phyloP scores from a whole-genome alignment of 2,113 vertebrate genomes.

The Numenius arquata region DNA sequence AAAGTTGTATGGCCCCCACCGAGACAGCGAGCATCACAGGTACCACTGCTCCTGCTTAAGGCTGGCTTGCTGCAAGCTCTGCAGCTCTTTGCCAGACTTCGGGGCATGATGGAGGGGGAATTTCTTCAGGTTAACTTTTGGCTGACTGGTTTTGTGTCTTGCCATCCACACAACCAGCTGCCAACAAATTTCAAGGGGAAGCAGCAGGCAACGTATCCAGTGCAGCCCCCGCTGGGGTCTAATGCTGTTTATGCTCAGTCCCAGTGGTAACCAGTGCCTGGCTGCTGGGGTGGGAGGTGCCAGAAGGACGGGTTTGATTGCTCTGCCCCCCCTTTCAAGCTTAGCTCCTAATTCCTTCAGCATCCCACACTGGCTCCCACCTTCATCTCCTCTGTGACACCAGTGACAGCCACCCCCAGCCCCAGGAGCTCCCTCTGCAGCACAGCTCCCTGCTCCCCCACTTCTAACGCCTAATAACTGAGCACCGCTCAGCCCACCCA shows the following conservation, averaged over 20 bases:
- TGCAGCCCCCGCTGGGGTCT: not conserved
- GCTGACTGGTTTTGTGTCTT: not conserved
- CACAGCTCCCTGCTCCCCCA: not conserved
- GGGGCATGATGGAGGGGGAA: not conserved
- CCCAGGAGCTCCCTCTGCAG: not conserved
- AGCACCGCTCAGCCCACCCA: accelerated
- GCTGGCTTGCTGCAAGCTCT: not conserved
- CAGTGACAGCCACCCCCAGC: not conserved
- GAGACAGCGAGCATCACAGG: not conserved
- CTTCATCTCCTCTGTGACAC: not conserved
- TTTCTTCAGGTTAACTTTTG: not conserved
- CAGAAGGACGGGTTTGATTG: not conserved
- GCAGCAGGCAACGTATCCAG: not conserved
- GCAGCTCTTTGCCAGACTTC: not conserved
- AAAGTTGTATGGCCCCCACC: not conserved
- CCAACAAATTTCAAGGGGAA: not conserved
- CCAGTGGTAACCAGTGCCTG: not conserved
- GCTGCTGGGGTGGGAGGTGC: not conserved
- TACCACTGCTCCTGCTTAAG: not conserved
- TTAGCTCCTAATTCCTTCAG: not conserved
- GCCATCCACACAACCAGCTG: not conserved
- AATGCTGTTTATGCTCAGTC: not conserved
- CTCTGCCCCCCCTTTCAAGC: not conserved
- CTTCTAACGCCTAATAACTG: not conserved
- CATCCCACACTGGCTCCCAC: accelerated